Evolutionary conservation across 2,113 vertebrate genomes (phyloP).

Genomic region (Mellivora capensis): DNA sequence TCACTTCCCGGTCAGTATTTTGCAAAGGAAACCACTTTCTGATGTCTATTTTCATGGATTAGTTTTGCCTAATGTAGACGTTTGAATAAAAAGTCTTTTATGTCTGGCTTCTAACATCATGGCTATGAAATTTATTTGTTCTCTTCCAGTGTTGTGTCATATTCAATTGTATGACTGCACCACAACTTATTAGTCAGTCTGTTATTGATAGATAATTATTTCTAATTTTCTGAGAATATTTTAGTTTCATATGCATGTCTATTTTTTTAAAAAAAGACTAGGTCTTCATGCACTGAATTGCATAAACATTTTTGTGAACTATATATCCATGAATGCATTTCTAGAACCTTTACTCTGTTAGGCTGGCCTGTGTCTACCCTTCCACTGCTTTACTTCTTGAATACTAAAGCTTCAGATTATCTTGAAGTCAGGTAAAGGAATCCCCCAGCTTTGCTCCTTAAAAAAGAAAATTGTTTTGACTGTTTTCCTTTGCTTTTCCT

Average conservation of each 20-base stretch:
- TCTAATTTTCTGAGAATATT: not conserved
- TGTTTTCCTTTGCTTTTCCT: not conserved
- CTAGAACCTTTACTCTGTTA: not conserved
- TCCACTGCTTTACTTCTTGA: not conserved
- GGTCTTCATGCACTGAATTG: not conserved
- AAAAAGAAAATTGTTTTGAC: not conserved
- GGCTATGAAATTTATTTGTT: not conserved
- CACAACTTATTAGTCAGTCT: not conserved
- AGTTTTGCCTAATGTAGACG: not conserved
- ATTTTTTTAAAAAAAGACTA: not conserved
- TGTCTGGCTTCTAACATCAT: not conserved
- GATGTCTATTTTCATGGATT: not conserved
- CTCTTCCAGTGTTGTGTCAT: not conserved
- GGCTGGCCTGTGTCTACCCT: not conserved
- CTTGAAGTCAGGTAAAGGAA: not conserved
- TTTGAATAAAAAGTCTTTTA: not conserved
- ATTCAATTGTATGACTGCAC: not conserved
- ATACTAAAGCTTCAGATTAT: not conserved
- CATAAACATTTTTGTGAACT: not conserved
- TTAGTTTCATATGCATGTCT: not conserved
- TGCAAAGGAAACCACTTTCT: not conserved
- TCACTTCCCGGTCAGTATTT: not conserved
- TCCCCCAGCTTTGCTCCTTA: not conserved
- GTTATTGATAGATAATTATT: not conserved
- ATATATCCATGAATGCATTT: not conserved